A percentile compares a stretch with the other conserved stretches of the same genome.
Conservation (phyloP, 2,888 invertebrate species). For the Drosophila austrosaltans region DNA sequence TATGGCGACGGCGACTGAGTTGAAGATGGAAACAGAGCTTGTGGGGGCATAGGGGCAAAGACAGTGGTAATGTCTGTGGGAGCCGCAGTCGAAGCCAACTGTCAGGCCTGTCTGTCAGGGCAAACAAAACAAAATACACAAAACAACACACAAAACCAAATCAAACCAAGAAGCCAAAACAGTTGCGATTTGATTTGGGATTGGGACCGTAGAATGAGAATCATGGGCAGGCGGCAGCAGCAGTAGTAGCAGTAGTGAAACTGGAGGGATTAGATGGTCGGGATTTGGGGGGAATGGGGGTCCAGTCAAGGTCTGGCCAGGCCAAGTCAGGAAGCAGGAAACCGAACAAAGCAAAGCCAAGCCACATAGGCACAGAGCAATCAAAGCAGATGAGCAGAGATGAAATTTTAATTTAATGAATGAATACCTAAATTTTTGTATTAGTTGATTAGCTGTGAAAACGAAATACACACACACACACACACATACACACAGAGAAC, state of each 20-base stretch:
- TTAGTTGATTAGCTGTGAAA: slow-evolving; percentile 69
- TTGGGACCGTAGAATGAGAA: slow-evolving; percentile 43
- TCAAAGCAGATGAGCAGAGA: slow-evolving; percentile 73
- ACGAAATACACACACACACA: slow-evolving; percentile 11
- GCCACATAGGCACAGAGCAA: slow-evolving; percentile 74
- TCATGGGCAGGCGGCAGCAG: slow-evolving; percentile 14
- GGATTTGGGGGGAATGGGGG: not conserved
- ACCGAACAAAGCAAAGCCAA: slow-evolving; percentile 2
- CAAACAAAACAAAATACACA: slow-evolving; percentile 46
- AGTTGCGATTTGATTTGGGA: slow-evolving; percentile 72
- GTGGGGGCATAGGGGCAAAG: not conserved
- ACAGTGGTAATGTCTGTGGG: slow-evolving; percentile 4
- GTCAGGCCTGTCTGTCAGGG: slow-evolving; percentile 48
- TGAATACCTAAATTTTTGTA: slow-evolving; percentile 68
- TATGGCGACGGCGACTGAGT: slow-evolving; percentile 30
- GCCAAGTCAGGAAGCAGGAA: not conserved
- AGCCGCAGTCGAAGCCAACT: slow-evolving; percentile 36
- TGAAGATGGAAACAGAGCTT: too few species aligned
- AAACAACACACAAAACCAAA: slow-evolving; percentile 56
- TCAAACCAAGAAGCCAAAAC: slow-evolving; percentile 51
- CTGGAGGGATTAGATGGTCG: slow-evolving; percentile 4
- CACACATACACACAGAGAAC: not conserved
- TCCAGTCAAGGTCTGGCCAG: not conserved
- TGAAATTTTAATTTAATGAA: slow-evolving; percentile 79
- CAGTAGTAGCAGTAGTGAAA: slow-evolving; percentile 21